phyloP scores from a whole-genome alignment of 2,797 vertebrate species.

The Lithobates sylvaticus region DNA sequence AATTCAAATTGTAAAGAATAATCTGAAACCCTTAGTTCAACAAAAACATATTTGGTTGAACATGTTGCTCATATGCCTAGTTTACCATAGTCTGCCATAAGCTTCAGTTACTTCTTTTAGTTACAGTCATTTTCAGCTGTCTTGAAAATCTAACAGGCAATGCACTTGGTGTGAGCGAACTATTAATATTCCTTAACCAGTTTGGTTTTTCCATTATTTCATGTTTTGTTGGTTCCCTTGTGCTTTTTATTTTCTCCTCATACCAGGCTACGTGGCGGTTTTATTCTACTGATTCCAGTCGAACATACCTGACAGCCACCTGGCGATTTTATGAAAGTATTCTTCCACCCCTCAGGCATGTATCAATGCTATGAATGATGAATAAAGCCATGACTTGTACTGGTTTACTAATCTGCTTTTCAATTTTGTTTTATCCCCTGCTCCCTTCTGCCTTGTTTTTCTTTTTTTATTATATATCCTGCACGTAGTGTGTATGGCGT shows the following conservation, averaged over 20 bases:
- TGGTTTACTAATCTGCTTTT: conserved; percentile 85
- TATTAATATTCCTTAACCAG: conserved; percentile 54
- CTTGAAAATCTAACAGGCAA: conserved; percentile 9
- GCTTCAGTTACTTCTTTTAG: neutral
- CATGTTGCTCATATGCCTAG: neutral
- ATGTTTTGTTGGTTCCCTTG: conserved; percentile 72
- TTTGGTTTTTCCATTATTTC: conserved; percentile 65
- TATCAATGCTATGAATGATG: conserved; percentile 81
- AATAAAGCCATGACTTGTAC: conserved; percentile 76
- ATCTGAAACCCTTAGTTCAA: neutral
- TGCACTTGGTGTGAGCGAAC: conserved; percentile 57
- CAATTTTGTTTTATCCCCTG: conserved; percentile 77
- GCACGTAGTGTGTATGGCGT: conserved; percentile 95
- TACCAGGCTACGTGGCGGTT: conserved; percentile 86
- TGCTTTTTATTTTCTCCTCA: conserved; percentile 77
- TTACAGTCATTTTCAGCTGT: neutral
- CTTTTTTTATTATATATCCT: conserved; percentile 70
- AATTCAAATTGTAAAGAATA: neutral
- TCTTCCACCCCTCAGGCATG: conserved; percentile 86
- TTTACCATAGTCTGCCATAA: neutral
- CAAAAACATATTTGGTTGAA: neutral
- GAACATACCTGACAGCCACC: conserved; percentile 83
- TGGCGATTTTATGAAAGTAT: conserved; percentile 85
- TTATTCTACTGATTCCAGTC: conserved; percentile 82
- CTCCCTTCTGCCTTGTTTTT: conserved; percentile 77